These are phyloP conservation scores for Nemapogon koenigi DNA, from an alignment of 2,888 invertebrate species.

Conservation along the genomic window DNA sequence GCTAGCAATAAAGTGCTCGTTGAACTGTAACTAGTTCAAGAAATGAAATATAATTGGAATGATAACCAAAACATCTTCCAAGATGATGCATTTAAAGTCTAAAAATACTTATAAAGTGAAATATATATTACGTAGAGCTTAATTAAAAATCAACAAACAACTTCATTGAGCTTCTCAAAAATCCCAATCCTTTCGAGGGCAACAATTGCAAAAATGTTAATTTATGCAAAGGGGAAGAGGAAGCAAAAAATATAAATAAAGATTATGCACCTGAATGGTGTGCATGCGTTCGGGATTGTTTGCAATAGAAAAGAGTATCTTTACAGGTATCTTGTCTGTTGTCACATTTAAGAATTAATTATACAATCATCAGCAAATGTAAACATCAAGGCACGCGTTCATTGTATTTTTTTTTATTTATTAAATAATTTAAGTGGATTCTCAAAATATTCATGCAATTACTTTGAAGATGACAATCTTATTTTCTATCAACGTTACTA, in stretches of 20 bases:
- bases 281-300: constrained; percentile 36
- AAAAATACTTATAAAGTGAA: too few species aligned
- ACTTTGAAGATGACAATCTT: too few species aligned
- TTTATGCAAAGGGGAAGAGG: constrained; percentile 62
- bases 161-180: not conserved
- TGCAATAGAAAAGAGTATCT: constrained; percentile 26
- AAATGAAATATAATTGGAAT: constrained; percentile 32
- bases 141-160: not conserved
- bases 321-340: constrained; percentile 34
- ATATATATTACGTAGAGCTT: too few species aligned
- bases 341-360: constrained; percentile 49
- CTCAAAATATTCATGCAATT: too few species aligned
- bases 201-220: constrained; percentile 44
- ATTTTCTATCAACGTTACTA: constrained; percentile 1
- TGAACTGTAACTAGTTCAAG: constrained; percentile 53
- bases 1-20: constrained; percentile 44
- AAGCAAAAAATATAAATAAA: constrained; percentile 52
- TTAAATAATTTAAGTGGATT: too few species aligned
- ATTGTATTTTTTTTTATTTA: not conserved
- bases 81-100: too few species aligned
- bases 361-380: constrained; percentile 36
- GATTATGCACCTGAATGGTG: constrained; percentile 57
- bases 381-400: constrained; percentile 30
- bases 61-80: too few species aligned
- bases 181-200: constrained; percentile 17